Evolutionary conservation across 1,140 invertebrate genomes (phyloP).

Genomic region (Andricus grossulariae): DNA sequence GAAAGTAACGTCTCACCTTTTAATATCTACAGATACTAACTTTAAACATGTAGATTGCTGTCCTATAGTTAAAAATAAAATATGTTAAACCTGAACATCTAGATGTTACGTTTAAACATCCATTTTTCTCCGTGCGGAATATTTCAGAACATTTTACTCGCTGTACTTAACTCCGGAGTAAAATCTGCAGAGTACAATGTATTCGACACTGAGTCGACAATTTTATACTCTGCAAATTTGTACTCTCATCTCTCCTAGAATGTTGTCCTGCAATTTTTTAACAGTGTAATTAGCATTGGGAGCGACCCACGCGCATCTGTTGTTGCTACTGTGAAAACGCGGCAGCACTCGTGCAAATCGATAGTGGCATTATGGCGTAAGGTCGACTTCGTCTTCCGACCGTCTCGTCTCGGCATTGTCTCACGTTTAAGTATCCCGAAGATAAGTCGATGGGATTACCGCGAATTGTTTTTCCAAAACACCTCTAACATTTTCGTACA

Average conservation of each 20-base stretch:
- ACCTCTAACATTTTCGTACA: neutral
- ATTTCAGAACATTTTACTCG: too few species aligned
- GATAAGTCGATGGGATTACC: conserved; percentile 44
- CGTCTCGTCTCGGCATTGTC: conserved; percentile 57
- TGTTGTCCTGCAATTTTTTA: neutral
- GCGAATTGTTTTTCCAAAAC: conserved; percentile 41
- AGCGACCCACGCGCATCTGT: conserved; percentile 35
- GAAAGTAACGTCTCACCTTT: too few species aligned
- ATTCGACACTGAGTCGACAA: too few species aligned
- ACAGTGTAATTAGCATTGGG: neutral
- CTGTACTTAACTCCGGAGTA: neutral
- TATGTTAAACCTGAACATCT: too few species aligned
- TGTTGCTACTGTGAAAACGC: conserved; percentile 42
- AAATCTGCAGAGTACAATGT: too few species aligned
- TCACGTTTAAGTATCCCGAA: conserved; percentile 49
- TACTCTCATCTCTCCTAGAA: too few species aligned
- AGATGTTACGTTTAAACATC: too few species aligned
- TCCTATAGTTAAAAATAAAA: too few species aligned
- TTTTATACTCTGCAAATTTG: too few species aligned
- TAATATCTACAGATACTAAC: too few species aligned
- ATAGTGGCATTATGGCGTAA: conserved; percentile 55
- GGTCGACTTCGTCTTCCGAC: conserved; percentile 59
- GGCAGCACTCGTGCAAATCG: conserved; percentile 52
- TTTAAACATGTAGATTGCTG: too few species aligned
- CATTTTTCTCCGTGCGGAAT: too few species aligned